Evolutionary conservation across 2,797 vertebrate genomes (phyloP).

Genomic region (Propithecus perrieri): DNA sequence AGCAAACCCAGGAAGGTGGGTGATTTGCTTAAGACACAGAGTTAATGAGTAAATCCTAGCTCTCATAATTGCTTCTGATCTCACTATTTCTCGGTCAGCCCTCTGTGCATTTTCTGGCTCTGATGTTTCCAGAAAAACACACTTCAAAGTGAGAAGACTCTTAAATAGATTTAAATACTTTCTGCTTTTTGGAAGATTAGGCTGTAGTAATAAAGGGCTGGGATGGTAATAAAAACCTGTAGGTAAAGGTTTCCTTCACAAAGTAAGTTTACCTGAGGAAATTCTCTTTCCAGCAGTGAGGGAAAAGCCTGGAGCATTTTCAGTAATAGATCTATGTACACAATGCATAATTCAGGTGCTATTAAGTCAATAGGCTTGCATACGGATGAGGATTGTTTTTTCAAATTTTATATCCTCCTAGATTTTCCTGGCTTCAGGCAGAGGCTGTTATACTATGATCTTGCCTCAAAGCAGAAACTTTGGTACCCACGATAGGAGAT

Average conservation of each 20-base stretch:
- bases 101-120: background rate
- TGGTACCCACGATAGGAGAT: constrained; percentile 39
- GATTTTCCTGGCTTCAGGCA: constrained; percentile 64
- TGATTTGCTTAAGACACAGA: background rate
- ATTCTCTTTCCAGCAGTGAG: constrained; percentile 14
- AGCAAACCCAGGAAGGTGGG: background rate
- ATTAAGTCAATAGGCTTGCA: constrained; percentile 52
- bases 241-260: constrained; percentile 27
- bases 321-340: background rate
- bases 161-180: constrained; percentile 37
- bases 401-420: constrained; percentile 39
- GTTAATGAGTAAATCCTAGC: background rate
- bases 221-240: background rate
- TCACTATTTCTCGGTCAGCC: background rate
- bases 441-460: constrained; percentile 41
- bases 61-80: background rate
- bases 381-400: constrained; percentile 51
- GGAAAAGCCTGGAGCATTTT: constrained; percentile 31
- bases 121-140: background rate
- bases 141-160: constrained; percentile 38
- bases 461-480: constrained; percentile 39
- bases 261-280: constrained; percentile 31
- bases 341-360: constrained; percentile 60
- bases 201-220: background rate
- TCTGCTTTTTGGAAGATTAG: constrained; percentile 25